Conservation (phyloP, 2,888 invertebrate genomes). For the Tipula lateralis region DNA sequence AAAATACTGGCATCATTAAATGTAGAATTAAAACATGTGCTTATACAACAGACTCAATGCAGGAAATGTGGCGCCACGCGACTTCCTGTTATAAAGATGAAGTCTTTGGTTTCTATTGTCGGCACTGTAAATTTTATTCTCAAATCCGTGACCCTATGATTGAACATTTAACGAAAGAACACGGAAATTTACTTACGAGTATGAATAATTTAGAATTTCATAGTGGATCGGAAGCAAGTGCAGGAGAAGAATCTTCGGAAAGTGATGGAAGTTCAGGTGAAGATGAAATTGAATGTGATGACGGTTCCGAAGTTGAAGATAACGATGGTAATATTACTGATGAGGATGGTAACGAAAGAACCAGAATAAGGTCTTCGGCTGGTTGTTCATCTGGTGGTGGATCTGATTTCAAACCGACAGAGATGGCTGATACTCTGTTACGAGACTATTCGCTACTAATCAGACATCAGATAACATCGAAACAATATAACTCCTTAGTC, state of each 20-base stretch:
- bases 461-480: neutral
- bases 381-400: neutral
- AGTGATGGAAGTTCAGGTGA: conserved; percentile 33
- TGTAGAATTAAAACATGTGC: conserved; percentile 44
- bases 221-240: conserved; percentile 39
- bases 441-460: neutral
- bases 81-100: conserved; percentile 40
- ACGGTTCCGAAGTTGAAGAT: conserved; percentile 37
- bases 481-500: neutral
- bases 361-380: neutral
- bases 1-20: conserved; percentile 38
- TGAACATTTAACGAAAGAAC: conserved; percentile 35
- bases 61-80: conserved; percentile 41
- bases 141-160: conserved; percentile 34
- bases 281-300: conserved; percentile 32
- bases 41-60: conserved; percentile 39
- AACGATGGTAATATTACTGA: conserved; percentile 31
- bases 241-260: conserved; percentile 34
- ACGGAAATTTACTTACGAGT: conserved; percentile 29
- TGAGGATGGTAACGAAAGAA: neutral
- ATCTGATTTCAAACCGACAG: neutral
- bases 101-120: conserved; percentile 40
- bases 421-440: neutral
- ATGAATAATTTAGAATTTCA: conserved; percentile 32
- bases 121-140: conserved; percentile 36